A percentile compares a stretch with the other conserved stretches of the same genome.
These are phyloP conservation scores for Neogobius melanostomus DNA, from an alignment of 2,113 vertebrate genomes.

Conservation along the genomic window DNA sequence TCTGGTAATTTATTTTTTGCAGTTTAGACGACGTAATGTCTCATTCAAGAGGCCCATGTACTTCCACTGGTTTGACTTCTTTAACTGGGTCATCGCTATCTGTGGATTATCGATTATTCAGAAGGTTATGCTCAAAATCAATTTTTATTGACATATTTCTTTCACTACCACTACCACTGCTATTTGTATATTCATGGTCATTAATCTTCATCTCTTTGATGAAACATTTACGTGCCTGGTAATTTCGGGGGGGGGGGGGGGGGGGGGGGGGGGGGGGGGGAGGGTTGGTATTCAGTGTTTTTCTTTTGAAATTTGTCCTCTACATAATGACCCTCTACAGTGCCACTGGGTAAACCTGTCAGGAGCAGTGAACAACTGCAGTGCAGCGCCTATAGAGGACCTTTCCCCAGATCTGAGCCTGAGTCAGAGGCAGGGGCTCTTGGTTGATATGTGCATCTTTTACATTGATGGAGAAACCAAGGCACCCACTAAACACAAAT, in stretches of 20 bases:
- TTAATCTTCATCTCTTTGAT: background rate
- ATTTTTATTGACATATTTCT: background rate
- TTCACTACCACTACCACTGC: background rate
- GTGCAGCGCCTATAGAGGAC: background rate
- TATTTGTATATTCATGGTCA: background rate
- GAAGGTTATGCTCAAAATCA: background rate
- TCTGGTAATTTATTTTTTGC: no score
- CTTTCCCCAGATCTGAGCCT: background rate
- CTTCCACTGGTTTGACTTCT: no score
- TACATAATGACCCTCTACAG: background rate
- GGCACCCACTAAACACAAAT: no score
- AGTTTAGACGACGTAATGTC: no score
- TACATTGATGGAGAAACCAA: no score
- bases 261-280: no score
- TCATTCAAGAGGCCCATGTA: no score
- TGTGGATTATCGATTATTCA: background rate
- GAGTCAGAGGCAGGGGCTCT: background rate
- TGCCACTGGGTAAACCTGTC: background rate
- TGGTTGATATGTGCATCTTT: background rate
- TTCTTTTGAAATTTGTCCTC: background rate
- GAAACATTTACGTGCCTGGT: background rate
- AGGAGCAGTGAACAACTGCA: background rate
- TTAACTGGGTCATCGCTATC: background rate
- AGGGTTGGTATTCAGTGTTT: background rate
- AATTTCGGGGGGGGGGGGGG: no score